phyloP scores from a whole-genome alignment of 2,888 invertebrate species.

The Xestia c-nigrum region DNA sequence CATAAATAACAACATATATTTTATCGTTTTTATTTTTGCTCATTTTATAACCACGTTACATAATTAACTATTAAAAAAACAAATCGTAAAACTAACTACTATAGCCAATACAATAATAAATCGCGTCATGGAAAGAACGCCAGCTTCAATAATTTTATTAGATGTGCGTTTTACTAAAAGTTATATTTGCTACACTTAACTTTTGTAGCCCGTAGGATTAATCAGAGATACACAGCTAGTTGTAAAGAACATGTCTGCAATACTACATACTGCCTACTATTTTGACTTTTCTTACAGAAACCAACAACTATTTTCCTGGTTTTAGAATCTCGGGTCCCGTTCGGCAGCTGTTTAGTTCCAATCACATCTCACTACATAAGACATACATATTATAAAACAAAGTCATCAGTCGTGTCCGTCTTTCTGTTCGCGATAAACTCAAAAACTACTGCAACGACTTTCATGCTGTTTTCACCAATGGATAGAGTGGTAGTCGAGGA shows the following conservation, averaged over 20 bases:
- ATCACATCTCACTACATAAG: too few species aligned
- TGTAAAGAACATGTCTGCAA: not conserved
- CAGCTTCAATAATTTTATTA: not conserved
- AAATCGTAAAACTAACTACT: slow-evolving; percentile 21
- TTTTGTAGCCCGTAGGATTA: not conserved
- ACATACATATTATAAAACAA: too few species aligned
- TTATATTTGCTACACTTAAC: not conserved
- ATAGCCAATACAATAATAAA: not conserved
- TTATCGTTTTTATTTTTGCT: not conserved
- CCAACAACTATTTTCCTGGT: not conserved
- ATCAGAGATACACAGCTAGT: not conserved
- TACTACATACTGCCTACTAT: not conserved
- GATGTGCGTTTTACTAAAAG: not conserved
- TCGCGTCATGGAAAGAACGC: not conserved
- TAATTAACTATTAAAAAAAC: slow-evolving; percentile 5
- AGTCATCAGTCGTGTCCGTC: too few species aligned
- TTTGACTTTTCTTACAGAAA: not conserved
- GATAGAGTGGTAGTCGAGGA: too few species aligned
- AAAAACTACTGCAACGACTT: too few species aligned
- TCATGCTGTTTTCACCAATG: too few species aligned
- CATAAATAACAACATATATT: not conserved
- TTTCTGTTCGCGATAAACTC: too few species aligned
- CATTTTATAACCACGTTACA: not conserved
- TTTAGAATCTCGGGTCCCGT: not conserved
- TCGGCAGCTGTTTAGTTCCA: not conserved